Base-by-base conservation (phyloP, 2,113 vertebrate species). In the Bufo gargarizans region DNA sequence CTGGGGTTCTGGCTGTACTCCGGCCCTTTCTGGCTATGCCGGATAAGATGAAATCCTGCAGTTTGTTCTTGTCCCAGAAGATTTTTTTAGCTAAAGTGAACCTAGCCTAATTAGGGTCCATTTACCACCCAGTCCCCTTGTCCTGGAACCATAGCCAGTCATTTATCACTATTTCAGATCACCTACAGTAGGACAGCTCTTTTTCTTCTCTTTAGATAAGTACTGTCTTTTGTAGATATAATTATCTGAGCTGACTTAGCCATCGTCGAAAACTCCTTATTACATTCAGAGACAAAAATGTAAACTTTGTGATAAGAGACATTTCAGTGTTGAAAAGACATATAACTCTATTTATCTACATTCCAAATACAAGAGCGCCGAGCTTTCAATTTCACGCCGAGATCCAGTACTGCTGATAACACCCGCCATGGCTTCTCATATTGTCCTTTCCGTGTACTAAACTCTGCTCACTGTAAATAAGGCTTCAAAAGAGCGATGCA, bases 391-490 rank as follows among this genome's bases (percentile, higher is more conserved):
- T 58, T 76, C 71, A 45, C 9, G 47, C 53, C 16, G 55, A 71
- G 83, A 85, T 74, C 55, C 69, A 45, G 13, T 72, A 8, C n/a
- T n/a, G 69, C 53, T 85, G 55, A 85, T 59, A 74, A 58, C 20
- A 47, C 17, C 50, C 45, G 47, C 58, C 78, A 61, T 81, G 61
- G 78, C 55, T 47, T 74, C 69, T 20, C 83, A 74, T 45, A 74
- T 85, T 84, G 50, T 47, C 56, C 83, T 85, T 22, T 22, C 22
- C 19, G 16, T 58, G 33, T 65, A 74, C 55, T 3, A 59, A 33
- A 59, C 17, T 47, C 69, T 4, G 83, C 83, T 76, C 67, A 45
- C 72, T 85, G 55, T 85, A 85, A 85, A 85, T 76, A 69, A 85
- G 83, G 55, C 59, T 58, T 76, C 76, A 76, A 85, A 76, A 85